Percentiles rank a stretch among this genome's conserved stretches.
These are phyloP conservation scores for Syngnathoides biaculeatus DNA, from an alignment of 2,113 vertebrate species.

Conservation along the genomic window DNA sequence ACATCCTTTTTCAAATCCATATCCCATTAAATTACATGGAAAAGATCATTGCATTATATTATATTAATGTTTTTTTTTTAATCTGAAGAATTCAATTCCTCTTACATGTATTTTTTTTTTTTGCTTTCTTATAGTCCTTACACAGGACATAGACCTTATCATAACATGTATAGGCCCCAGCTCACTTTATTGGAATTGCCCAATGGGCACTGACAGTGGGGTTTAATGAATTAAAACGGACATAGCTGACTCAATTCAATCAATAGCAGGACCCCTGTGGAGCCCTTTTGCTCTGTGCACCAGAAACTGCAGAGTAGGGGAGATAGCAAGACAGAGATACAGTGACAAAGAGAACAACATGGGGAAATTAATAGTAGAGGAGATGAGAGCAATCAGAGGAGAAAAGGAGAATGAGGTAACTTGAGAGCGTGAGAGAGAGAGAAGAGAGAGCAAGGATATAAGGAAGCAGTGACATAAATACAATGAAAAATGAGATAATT, in stretches of 20 bases:
- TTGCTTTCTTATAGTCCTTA: conserved; percentile 16
- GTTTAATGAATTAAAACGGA: conserved; percentile 79
- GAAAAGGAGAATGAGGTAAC: conserved; percentile 37
- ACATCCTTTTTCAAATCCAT: background rate
- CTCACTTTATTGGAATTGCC: conserved; percentile 72
- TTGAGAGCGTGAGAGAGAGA: conserved; percentile 17
- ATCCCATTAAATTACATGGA: no score
- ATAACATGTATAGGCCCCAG: conserved; percentile 38
- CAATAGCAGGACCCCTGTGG: conserved; percentile 62
- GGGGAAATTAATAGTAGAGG: conserved; percentile 25
- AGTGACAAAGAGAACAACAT: conserved; percentile 39
- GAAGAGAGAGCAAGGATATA: conserved; percentile 11
- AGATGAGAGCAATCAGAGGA: conserved; percentile 34
- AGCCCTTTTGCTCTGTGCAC: conserved; percentile 39
- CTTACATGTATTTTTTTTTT: conserved; percentile 9
- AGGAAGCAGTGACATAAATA: no score
- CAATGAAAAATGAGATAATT: background rate
- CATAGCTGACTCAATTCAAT: conserved; percentile 76
- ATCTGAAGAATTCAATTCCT: no score
- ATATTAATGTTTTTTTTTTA: conserved; percentile 12
- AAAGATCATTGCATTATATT: background rate
- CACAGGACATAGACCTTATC: conserved; percentile 24
- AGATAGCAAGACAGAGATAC: conserved; percentile 31
- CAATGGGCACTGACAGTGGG: conserved; percentile 69
- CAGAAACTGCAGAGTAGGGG: conserved; percentile 35